These are phyloP conservation scores for Sericinus montela DNA, from an alignment of 2,888 invertebrate species.

Conservation along the genomic window DNA sequence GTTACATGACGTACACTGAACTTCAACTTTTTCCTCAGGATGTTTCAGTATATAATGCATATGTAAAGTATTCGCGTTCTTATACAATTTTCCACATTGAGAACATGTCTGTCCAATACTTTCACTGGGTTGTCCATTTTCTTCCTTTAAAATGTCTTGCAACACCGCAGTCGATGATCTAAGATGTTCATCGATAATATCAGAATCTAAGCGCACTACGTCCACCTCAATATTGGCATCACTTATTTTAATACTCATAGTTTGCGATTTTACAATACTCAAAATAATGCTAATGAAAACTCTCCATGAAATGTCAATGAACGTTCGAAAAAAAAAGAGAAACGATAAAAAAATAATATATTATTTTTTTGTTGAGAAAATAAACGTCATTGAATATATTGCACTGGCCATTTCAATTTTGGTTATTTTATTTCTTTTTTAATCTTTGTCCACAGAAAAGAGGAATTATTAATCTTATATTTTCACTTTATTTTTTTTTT, in stretches of 20 bases:
- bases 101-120: slow-evolving; percentile 54
- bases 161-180: slow-evolving; percentile 44
- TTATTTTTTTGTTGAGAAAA: slow-evolving; percentile 21
- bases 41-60: slow-evolving; percentile 52
- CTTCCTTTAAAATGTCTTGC: slow-evolving; percentile 39
- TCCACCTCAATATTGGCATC: slow-evolving; percentile 35
- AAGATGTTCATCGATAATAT: slow-evolving; percentile 44
- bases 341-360: slow-evolving; percentile 23
- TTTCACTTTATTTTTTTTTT: too few relatives aligned
- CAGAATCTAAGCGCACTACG: slow-evolving; percentile 37
- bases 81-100: slow-evolving; percentile 57
- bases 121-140: slow-evolving; percentile 19
- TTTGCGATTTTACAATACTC: neutral
- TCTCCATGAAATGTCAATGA: slow-evolving; percentile 20
- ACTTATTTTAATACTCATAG: slow-evolving; percentile 18
- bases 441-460: neutral
- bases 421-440: neutral
- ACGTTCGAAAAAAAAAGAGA: slow-evolving; percentile 22
- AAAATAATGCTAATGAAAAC: neutral
- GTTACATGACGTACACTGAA: slow-evolving; percentile 43
- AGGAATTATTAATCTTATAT: too few relatives aligned
- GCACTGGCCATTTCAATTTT: slow-evolving; percentile 5
- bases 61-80: slow-evolving; percentile 42
- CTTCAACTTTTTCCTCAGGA: slow-evolving; percentile 35
- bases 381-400: slow-evolving; percentile 2